Evolutionary conservation across 2,797 vertebrate species (phyloP).

Genomic region (Onychomys torridus): DNA sequence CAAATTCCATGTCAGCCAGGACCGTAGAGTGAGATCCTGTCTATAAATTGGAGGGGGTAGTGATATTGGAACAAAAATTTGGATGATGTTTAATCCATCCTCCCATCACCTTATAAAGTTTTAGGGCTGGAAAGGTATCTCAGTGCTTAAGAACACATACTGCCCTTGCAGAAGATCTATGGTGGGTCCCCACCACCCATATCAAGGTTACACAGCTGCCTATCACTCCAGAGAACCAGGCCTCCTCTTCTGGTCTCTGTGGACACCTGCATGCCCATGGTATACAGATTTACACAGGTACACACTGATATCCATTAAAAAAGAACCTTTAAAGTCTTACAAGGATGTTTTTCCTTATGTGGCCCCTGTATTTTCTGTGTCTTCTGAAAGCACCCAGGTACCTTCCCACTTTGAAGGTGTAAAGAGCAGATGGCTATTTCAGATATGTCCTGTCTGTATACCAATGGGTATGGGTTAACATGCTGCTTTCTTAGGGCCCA

Average conservation of each 20-base stretch:
- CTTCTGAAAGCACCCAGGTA: conserved; percentile 1
- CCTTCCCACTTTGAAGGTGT: neutral
- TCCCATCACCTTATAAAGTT: neutral
- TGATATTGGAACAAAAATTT: neutral
- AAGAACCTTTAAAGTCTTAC: neutral
- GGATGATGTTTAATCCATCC: neutral
- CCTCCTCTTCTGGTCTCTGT: neutral
- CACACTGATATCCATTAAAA: neutral
- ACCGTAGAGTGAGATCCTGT: neutral
- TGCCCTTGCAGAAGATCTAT: neutral
- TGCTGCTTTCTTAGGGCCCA: neutral
- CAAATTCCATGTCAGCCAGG: neutral
- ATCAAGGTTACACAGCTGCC: neutral
- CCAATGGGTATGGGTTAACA: neutral
- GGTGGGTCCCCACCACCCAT: neutral
- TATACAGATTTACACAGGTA: neutral
- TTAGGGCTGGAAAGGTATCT: neutral
- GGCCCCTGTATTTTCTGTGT: neutral
- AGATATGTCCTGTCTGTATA: neutral
- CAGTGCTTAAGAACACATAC: neutral
- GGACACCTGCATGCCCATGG: neutral
- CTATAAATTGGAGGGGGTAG: neutral
- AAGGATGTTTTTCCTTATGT: neutral
- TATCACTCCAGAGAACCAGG: neutral
- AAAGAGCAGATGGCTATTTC: neutral